Evolutionary conservation across 92 coral and sea anemone species (phyloP), one percentile per base, ranked within the genome.

Genomic region (Plumapathes pennacea): DNA sequence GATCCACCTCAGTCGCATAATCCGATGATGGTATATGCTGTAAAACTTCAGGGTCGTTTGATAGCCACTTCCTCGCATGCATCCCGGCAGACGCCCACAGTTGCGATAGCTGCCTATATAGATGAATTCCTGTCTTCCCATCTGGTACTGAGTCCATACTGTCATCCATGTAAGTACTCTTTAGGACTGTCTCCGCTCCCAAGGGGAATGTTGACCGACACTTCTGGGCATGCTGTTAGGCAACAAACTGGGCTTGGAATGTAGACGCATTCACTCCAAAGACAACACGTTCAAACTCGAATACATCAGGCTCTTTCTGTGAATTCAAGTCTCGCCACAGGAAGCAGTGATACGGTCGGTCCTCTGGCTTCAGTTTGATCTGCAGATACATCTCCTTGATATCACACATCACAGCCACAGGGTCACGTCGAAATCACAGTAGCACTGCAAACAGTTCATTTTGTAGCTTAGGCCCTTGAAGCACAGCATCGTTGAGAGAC

Each of bases 91-190:
- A 20, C 14, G 31, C 26, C 62, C 72, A 78, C 25, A 70, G 36
- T 33, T 62, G 31, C 2, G 47, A 52, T 37, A 71, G 59, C 46
- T 63, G 56, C 26, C 41, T 24, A 40, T 73, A 64, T 8, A 80
- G 52, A 19, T 72, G 71, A 1, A 80, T 62, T 28, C 62, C 83
- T 1, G 40, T 21, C 10, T 63, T 44, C 10, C 30, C 49, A 13
- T 29, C 49, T 1, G 70, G 65, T 23, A 62, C 18, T 0, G 73
- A 70, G 45, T 83, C 81, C 71, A 83, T 67, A 29, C 70, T 38
- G n/a, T 82, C 83, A 28, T 76, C 83, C 83, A 75, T 75, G 50
- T 82, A 82, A 1, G 77, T 77, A 9, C 74, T 52, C 11, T 69
- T 46, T 13, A 60, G 15, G 3, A 63, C 54, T 3, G 82, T 69